Percentiles rank a stretch among this genome's conserved stretches.
Conservation (phyloP, 2,797 vertebrate genomes). For the Acrossocheilus wenchowensis region DNA sequence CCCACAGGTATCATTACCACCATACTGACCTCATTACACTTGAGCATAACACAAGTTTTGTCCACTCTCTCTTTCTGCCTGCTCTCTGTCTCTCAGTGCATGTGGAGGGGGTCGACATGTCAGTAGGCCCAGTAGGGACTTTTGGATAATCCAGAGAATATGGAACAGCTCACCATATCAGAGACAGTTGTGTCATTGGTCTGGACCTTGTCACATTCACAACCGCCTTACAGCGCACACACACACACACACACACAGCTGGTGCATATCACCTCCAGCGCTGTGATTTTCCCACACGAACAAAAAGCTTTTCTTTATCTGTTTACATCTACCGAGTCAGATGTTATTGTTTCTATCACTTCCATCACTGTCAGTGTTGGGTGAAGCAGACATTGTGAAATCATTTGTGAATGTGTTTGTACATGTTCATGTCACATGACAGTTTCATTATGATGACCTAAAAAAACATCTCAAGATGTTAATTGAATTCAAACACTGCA, state of each 20-base stretch:
- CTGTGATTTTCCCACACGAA: conserved; percentile 43
- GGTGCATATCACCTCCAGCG: conserved; percentile 25
- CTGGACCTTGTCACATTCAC: conserved; percentile 51
- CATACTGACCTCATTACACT: conserved; percentile 38
- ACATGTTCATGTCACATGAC: not conserved
- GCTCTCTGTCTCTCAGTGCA: not conserved
- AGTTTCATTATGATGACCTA: not conserved
- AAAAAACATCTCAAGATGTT: not conserved
- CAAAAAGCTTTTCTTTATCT: conserved; percentile 40
- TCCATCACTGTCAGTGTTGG: not conserved
- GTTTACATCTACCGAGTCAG: conserved; percentile 42
- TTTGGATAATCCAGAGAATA: conserved; percentile 49
- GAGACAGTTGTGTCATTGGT: conserved; percentile 30
- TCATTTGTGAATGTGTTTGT: not conserved
- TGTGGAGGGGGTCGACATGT: conserved; percentile 20
- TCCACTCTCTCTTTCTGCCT: conserved; percentile 13
- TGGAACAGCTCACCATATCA: conserved; percentile 27
- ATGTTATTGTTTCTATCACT: conserved; percentile 33
- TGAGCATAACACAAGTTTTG: not conserved
- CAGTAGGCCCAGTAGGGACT: conserved; percentile 20
- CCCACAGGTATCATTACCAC: conserved; percentile 34
- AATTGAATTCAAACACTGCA: not conserved
- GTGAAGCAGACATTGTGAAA: conserved; percentile 29
- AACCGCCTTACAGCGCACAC: conserved; percentile 2
- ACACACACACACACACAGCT: conserved; percentile 33